These are phyloP conservation scores for Laupala kohalensis DNA, from an alignment of 1,140 invertebrate species.

Conservation along the genomic window DNA sequence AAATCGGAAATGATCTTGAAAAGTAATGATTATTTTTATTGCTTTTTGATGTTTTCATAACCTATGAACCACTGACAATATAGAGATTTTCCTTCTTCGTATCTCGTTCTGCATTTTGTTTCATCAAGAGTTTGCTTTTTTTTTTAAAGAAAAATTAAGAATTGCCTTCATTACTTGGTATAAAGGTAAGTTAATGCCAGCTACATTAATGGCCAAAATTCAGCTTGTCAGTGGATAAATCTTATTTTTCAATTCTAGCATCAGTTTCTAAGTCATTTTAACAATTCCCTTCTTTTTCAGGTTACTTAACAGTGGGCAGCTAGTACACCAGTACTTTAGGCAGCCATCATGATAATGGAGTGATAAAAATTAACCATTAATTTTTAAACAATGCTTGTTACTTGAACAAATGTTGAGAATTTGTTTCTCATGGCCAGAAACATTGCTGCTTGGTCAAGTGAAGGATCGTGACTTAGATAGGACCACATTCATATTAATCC, in stretches of 20 bases:
- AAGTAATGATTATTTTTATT: too few relatives aligned
- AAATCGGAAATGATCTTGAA: too few relatives aligned
- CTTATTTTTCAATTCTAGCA: too few relatives aligned
- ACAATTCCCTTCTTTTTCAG: background rate
- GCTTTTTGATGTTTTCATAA: background rate
- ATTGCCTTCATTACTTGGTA: background rate
- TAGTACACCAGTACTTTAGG: background rate
- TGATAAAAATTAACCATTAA: background rate
- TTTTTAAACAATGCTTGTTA: background rate
- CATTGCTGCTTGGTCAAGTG: background rate
- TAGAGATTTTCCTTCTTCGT: background rate
- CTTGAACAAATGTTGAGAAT: too few relatives aligned
- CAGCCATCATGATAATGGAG: background rate
- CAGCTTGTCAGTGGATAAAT: too few relatives aligned
- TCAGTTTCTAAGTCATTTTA: too few relatives aligned
- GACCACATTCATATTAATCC: background rate
- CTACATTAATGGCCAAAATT: too few relatives aligned
- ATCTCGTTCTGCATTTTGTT: background rate
- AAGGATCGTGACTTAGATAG: background rate
- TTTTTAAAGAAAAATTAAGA: background rate
- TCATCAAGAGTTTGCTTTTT: background rate
- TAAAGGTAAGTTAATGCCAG: background rate
- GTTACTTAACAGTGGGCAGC: background rate
- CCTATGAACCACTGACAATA: background rate
- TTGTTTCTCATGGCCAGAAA: background rate